Conservation (phyloP, 1,140 invertebrate species). For the Sinella curviseta region DNA sequence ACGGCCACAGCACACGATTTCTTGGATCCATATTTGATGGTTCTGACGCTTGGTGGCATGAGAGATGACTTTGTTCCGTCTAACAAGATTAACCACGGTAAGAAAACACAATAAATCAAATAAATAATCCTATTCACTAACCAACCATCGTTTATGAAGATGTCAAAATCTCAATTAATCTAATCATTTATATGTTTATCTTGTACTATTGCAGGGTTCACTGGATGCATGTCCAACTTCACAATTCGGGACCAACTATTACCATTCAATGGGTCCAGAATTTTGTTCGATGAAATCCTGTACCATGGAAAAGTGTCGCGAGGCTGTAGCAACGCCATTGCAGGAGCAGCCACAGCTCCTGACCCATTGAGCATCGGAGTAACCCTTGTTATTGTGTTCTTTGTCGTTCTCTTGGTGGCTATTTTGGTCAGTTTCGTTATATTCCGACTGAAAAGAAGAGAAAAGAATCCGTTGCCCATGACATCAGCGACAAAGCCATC, state of each 20-base stretch:
- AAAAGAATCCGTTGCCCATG: constrained; percentile 68
- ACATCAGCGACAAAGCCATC: constrained; percentile 54
- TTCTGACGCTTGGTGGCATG: constrained; percentile 73
- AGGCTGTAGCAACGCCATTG: constrained; percentile 66
- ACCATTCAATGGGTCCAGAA: constrained; percentile 81
- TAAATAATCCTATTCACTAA: neutral
- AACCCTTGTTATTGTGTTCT: constrained; percentile 90
- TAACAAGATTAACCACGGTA: constrained; percentile 51
- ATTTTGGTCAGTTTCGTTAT: constrained; percentile 86
- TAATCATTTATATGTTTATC: neutral
- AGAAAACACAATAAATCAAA: neutral
- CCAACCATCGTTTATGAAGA: neutral
- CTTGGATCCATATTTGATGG: constrained; percentile 82
- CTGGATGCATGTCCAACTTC: constrained; percentile 87
- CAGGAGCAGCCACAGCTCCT: constrained; percentile 67
- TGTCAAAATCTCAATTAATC: too few species aligned
- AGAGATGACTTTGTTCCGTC: constrained; percentile 60
- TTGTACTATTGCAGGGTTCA: constrained; percentile 62
- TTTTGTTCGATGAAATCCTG: constrained; percentile 70
- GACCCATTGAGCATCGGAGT: constrained; percentile 87
- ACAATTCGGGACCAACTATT: constrained; percentile 84
- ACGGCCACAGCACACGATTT: constrained; percentile 83
- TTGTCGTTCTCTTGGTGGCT: constrained; percentile 81
- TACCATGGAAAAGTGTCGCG: constrained; percentile 48
- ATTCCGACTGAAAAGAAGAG: constrained; percentile 78